Conservation (phyloP, 2,113 vertebrate species). For the Redunca redunca region DNA sequence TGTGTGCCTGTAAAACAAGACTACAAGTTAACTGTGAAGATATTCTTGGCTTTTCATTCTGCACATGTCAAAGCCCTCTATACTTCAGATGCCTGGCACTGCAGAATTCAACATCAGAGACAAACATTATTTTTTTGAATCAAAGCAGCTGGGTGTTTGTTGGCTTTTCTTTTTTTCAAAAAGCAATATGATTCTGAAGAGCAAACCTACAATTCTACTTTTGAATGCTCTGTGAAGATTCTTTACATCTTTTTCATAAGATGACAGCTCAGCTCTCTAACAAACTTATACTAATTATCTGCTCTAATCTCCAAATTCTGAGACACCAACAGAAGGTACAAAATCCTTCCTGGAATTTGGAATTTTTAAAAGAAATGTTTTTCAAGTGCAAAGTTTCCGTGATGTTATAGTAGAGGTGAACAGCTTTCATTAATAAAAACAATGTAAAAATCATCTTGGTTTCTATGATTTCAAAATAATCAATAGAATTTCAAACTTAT, state of each 20-base stretch:
- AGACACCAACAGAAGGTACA: neutral
- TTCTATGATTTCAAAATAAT: neutral
- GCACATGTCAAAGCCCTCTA: conserved; percentile 27
- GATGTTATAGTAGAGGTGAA: neutral
- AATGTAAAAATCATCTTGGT: neutral
- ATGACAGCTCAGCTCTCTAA: conserved; percentile 16
- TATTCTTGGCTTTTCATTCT: conserved; percentile 15
- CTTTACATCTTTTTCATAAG: conserved; percentile 7
- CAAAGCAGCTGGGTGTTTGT: conserved; percentile 56
- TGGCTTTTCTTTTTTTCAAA: conserved; percentile 18
- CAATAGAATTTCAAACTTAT: neutral
- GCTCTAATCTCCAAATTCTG: conserved; percentile 26
- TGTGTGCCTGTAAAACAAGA: conserved; percentile 75
- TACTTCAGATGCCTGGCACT: neutral
- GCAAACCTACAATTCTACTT: conserved; percentile 35
- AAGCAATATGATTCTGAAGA: conserved; percentile 27
- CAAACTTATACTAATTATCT: conserved; percentile 16
- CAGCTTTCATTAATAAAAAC: neutral
- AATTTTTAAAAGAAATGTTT: conserved; percentile 11
- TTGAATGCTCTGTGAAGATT: conserved; percentile 36
- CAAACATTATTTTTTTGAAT: conserved; percentile 44
- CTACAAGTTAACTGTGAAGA: neutral
- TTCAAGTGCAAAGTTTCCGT: neutral
- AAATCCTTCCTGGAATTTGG: neutral
- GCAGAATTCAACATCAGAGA: conserved; percentile 32